These are phyloP conservation scores for Aporrectodea caliginosa DNA, from an alignment of 1,140 invertebrate genomes.

Conservation along the genomic window DNA sequence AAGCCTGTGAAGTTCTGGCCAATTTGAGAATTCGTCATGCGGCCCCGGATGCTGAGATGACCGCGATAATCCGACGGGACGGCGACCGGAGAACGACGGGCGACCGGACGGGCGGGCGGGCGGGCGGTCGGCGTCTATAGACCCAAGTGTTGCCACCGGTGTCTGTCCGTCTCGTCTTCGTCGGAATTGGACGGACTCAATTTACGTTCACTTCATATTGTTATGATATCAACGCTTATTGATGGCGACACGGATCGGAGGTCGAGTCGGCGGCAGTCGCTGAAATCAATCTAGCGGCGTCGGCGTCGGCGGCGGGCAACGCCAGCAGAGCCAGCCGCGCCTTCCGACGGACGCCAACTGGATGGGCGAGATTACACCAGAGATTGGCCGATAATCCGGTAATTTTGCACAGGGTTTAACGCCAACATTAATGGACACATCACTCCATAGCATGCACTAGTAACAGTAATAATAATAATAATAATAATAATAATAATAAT, in stretches of 20 bases:
- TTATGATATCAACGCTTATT: conserved; percentile 3
- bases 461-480: no score
- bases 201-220: background rate
- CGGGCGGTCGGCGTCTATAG: background rate
- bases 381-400: background rate
- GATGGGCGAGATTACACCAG: background rate
- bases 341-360: background rate
- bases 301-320: no score
- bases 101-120: no score
- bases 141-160: background rate
- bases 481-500: no score
- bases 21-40: conserved; percentile 2
- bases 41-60: background rate
- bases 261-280: background rate
- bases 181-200: background rate
- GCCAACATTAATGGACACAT: background rate
- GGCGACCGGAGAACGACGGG: no score
- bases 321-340: no score
- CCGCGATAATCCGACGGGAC: conserved; percentile 1
- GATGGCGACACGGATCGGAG: background rate
- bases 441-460: no score
- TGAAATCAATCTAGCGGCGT: background rate
- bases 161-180: background rate
- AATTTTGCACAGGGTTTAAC: background rate
- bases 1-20: background rate